Percentiles rank a stretch among this genome's conserved stretches.
Evolutionary conservation across 2,797 vertebrate genomes (phyloP).

Genomic region (Xiphophorus birchmanni): DNA sequence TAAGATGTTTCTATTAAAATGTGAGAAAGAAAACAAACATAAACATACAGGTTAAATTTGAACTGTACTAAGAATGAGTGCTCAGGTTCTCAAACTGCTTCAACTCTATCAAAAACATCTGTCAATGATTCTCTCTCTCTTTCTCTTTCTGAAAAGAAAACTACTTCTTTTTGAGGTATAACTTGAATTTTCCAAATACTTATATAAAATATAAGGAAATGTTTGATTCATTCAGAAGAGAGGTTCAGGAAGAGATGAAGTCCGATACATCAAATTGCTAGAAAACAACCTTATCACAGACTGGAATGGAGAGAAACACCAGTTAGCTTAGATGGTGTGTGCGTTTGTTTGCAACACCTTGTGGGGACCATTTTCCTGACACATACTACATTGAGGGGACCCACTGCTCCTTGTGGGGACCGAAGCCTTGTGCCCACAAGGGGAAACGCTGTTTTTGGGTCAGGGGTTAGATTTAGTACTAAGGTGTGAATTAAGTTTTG

Average conservation of each 20-base stretch:
- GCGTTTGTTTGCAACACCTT: too few relatives aligned
- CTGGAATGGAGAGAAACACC: neutral
- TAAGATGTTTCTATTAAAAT: neutral
- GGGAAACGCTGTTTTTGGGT: too few relatives aligned
- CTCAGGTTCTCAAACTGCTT: neutral
- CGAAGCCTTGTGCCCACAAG: too few relatives aligned
- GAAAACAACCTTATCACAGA: neutral
- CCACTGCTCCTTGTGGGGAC: too few relatives aligned
- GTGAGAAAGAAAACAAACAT: neutral
- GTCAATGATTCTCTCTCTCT: neutral
- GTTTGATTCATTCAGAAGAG: neutral
- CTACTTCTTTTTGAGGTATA: neutral
- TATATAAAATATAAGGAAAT: neutral
- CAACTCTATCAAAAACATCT: neutral
- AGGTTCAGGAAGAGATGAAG: neutral
- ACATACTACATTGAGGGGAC: too few relatives aligned
- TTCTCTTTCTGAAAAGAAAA: neutral
- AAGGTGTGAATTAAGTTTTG: neutral
- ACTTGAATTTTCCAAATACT: neutral
- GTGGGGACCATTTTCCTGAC: too few relatives aligned
- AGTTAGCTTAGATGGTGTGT: neutral
- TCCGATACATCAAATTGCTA: neutral
- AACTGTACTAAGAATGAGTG: neutral
- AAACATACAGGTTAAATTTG: neutral
- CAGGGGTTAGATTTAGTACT: too few relatives aligned